These are phyloP conservation scores for Eristalis tenax DNA, from an alignment of 2,888 invertebrate species.

Conservation along the genomic window DNA sequence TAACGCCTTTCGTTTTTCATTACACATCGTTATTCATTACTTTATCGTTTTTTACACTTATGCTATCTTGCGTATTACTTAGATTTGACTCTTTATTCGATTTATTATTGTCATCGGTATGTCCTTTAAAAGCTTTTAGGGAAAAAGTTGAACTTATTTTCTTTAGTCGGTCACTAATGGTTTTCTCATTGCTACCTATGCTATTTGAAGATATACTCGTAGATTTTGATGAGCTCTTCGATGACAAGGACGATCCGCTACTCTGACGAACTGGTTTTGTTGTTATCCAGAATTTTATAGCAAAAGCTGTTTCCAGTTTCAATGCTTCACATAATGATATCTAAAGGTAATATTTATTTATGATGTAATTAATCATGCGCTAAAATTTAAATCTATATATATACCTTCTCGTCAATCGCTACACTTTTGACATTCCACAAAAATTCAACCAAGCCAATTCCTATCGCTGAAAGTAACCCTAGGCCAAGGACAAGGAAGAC, in stretches of 20 bases:
- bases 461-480: slow-evolving; percentile 87
- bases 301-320: slow-evolving; percentile 87
- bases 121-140: slow-evolving; percentile 74
- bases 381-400: neutral
- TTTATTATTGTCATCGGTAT: slow-evolving; percentile 1
- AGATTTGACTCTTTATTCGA: neutral
- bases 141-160: slow-evolving; percentile 80
- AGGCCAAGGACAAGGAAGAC: slow-evolving; percentile 92
- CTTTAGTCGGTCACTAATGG: slow-evolving; percentile 76
- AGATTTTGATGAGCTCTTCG: slow-evolving; percentile 77
- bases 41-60: slow-evolving; percentile 29
- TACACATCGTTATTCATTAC: slow-evolving; percentile 19
- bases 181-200: slow-evolving; percentile 75
- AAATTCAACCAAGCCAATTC: slow-evolving; percentile 92
- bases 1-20: neutral
- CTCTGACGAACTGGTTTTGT: slow-evolving; percentile 85
- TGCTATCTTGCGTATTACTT: slow-evolving; percentile 30
- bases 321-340: slow-evolving; percentile 87
- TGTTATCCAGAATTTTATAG: slow-evolving; percentile 87
- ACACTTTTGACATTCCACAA: slow-evolving; percentile 91
- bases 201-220: slow-evolving; percentile 72
- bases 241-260: slow-evolving; percentile 74
- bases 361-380: neutral
- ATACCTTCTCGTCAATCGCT: slow-evolving; percentile 89
- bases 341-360: slow-evolving; percentile 79